Evolutionary conservation across 2,113 vertebrate species (phyloP), one percentile per base, ranked within the genome.

Genomic region (Uria lomvia): DNA sequence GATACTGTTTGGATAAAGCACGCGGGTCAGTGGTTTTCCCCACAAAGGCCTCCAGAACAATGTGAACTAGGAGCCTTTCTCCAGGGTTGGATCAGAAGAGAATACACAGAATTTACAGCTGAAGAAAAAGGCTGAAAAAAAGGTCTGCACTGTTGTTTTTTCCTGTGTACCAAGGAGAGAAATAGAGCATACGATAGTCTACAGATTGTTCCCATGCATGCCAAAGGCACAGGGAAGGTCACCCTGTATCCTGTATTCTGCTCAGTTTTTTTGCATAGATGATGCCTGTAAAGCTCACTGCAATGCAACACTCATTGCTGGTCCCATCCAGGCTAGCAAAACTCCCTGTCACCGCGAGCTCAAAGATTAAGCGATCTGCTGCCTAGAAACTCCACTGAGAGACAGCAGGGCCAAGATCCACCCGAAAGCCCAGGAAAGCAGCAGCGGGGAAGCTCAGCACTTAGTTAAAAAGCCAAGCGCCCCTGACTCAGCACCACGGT

Each of bases 181-280:
- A 95, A 63, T 0, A 10, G 63, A 92, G 73, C 12, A 0, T 20
- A 19, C 2, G 2, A 36, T 1, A 86, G 55, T 0, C 70, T 77
- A 38, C 52, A 93, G 70, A 63, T 30, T 73, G 71, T 12, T 56
- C 71, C 58, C 70, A 1, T 17, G 42, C 38, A 43, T 6, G 56
- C 63, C 95, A 78, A 6, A 83, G 55, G 47, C 75, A 30, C 3
- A 3, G 86, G 42, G 65, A 92, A 91, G 89, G 91, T 91, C 80
- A 78, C 70, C 38, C 86, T 76, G 62, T 1, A 81, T 80, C 80
- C 72, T 71, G 5, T 7, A 6, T 34, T 30, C 55, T 67, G 86
- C 83, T 90, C 70, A 0, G 1, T 20, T 29, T 24, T 3, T 55
- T 59, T 4, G 22, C 94, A 50, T 1, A 70, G 71, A 38, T 6